phyloP scores from a whole-genome alignment of 2,888 invertebrate genomes.

The Drosophila setosimentum region DNA sequence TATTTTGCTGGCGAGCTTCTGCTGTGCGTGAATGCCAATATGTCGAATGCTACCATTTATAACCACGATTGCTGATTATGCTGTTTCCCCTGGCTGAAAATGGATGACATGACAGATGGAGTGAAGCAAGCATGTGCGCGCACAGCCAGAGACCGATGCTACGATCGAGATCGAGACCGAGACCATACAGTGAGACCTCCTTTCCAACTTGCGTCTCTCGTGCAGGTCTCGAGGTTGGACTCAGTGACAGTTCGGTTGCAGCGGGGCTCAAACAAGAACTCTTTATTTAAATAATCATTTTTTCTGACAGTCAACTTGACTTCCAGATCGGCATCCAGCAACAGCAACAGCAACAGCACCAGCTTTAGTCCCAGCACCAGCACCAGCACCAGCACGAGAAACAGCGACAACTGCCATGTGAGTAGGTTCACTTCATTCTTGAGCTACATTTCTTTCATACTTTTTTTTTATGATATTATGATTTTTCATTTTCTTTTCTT shows the following conservation, averaged over 20 bases:
- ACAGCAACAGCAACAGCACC: constrained; percentile 1
- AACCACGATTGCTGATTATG: constrained; percentile 83
- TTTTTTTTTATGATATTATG: constrained; percentile 42
- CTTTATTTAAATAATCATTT: constrained; percentile 84
- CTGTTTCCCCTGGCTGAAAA: constrained; percentile 79
- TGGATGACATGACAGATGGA: constrained; percentile 84
- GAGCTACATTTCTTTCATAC: constrained; percentile 61
- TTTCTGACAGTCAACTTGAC: constrained; percentile 85
- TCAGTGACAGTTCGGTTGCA: constrained; percentile 81
- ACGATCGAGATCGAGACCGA: constrained; percentile 14
- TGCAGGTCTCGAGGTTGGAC: constrained; percentile 29
- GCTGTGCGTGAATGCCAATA: constrained; percentile 81
- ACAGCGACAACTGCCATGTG: constrained; percentile 49
- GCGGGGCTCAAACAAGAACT: constrained; percentile 73
- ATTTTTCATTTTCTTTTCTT: constrained; percentile 51
- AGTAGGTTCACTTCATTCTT: constrained; percentile 47
- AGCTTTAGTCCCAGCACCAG: not conserved
- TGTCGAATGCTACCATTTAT: constrained; percentile 84
- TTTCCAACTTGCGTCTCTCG: not conserved
- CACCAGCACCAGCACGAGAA: constrained; percentile 5
- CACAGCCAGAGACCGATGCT: constrained; percentile 73
- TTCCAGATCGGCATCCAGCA: constrained; percentile 83
- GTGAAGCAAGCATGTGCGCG: constrained; percentile 71
- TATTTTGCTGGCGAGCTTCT: constrained; percentile 52
- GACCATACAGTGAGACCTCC: constrained; percentile 13